Evolutionary conservation across 2,797 vertebrate species (phyloP).

Genomic region (Kryptolebias ocellatus): DNA sequence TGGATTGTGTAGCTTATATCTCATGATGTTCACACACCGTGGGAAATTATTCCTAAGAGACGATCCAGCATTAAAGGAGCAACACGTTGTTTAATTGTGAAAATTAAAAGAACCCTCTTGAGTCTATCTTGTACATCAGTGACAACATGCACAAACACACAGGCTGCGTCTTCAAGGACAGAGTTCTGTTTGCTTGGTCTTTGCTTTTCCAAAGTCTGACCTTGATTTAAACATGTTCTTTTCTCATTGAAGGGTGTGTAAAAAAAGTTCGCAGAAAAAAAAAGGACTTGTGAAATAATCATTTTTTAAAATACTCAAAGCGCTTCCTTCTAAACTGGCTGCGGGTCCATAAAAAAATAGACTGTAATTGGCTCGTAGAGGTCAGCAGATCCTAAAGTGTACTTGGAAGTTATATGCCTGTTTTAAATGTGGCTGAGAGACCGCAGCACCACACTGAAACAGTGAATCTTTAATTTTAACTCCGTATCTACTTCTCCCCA

Average conservation of each 20-base stretch:
- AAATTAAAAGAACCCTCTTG: slow-evolving; percentile 9
- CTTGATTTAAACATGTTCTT: slow-evolving; percentile 1
- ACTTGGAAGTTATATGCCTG: slow-evolving; percentile 16
- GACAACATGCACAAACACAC: slow-evolving; percentile 26
- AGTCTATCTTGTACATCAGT: slow-evolving; percentile 29
- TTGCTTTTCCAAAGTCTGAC: slow-evolving; percentile 22
- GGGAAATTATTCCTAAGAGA: slow-evolving; percentile 40
- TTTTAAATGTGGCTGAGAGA: slow-evolving; percentile 17
- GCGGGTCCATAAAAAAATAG: slow-evolving; percentile 19
- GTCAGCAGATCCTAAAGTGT: slow-evolving; percentile 22
- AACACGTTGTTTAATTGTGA: slow-evolving; percentile 35
- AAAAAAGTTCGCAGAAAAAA: slow-evolving; percentile 11
- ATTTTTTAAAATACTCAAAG: slow-evolving; percentile 13
- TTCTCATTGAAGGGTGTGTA: slow-evolving; percentile 1
- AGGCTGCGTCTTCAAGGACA: slow-evolving; percentile 28
- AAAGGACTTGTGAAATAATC: slow-evolving; percentile 25
- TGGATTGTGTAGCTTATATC: slow-evolving; percentile 18
- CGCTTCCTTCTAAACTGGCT: slow-evolving; percentile 8
- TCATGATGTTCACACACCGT: slow-evolving; percentile 22
- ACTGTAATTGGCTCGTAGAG: slow-evolving; percentile 38
- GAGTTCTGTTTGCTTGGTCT: slow-evolving; percentile 45
- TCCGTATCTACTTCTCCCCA: slow-evolving; percentile 33
- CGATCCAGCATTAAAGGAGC: slow-evolving; percentile 23
- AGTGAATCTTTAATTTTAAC: slow-evolving; percentile 40
- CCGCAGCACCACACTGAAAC: slow-evolving; percentile 17